Conservation (phyloP, 30 jellyfish, hydroid and myxozoan genomes). For the Aurelia aurita region DNA sequence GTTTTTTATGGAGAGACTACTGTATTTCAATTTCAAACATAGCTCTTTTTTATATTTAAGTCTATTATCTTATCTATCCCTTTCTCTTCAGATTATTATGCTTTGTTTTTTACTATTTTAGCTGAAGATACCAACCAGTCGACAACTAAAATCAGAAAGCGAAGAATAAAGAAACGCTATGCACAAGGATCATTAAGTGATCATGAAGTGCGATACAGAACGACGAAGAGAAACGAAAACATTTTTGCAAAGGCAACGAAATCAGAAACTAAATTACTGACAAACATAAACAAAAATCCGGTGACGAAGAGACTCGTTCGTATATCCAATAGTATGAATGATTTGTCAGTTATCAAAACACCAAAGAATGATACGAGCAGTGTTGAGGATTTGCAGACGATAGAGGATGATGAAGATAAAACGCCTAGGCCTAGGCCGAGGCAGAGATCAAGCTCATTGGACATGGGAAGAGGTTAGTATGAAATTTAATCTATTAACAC, state of each 20-base stretch:
- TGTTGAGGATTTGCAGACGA: slow-evolving; percentile 42
- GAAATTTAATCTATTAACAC: too few species aligned
- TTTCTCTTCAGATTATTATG: background rate
- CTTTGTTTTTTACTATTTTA: background rate
- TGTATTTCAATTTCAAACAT: too few species aligned
- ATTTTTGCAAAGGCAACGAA: slow-evolving; percentile 13
- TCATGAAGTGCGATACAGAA: slow-evolving; percentile 34
- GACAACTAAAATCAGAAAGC: slow-evolving; percentile 29
- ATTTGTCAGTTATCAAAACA: slow-evolving; percentile 57
- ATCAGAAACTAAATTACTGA: slow-evolving; percentile 41
- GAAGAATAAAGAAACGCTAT: slow-evolving; percentile 30
- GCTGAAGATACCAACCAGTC: slow-evolving; percentile 40
- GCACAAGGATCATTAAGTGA: slow-evolving; percentile 50
- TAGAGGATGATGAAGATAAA: slow-evolving; percentile 34
- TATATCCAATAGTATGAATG: slow-evolving; percentile 80
- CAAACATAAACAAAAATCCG: background rate
- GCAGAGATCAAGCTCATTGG: slow-evolving; percentile 87
- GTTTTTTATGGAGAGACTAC: too few species aligned
- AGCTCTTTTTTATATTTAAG: too few species aligned
- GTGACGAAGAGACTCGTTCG: slow-evolving; percentile 27
- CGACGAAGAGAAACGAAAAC: background rate
- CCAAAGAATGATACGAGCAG: slow-evolving; percentile 49
- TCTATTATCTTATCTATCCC: too few species aligned
- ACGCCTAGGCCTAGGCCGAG: slow-evolving; percentile 49
- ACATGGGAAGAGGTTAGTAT: slow-evolving; percentile 82